Conservation (phyloP, 2,113 vertebrate genomes). For the Marcusenius ussheri region DNA sequence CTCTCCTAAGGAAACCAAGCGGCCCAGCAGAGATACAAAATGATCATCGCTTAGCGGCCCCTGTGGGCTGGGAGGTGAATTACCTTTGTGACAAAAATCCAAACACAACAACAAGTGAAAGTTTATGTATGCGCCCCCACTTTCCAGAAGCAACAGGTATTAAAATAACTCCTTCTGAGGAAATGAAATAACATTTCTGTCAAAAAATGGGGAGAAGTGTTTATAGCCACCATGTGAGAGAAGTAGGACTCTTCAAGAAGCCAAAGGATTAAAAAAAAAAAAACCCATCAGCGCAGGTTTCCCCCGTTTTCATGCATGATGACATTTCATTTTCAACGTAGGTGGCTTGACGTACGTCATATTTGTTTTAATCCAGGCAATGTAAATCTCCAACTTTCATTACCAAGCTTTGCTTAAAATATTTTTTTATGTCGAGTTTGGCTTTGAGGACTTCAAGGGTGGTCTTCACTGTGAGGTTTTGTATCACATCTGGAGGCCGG, state of each 20-base stretch:
- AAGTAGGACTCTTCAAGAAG: neutral
- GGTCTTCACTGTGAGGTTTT: conserved; percentile 55
- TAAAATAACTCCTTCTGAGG: neutral
- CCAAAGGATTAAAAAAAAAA: neutral
- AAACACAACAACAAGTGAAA: neutral
- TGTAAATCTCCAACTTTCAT: conserved; percentile 56
- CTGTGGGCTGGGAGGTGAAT: neutral
- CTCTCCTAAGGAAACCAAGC: conserved; percentile 74
- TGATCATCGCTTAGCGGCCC: conserved; percentile 69
- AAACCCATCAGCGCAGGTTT: neutral
- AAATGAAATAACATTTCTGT: neutral
- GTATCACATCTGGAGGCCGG: conserved; percentile 59
- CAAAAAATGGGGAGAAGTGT: neutral
- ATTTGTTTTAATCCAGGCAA: conserved; percentile 42
- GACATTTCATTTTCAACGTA: conserved; percentile 53
- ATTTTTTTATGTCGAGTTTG: conserved; percentile 27
- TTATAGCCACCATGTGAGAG: neutral
- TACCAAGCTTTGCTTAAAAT: conserved; percentile 55
- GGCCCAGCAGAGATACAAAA: conserved; percentile 75
- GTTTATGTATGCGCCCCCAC: neutral
- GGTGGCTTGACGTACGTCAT: conserved; percentile 55
- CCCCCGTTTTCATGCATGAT: conserved; percentile 30
- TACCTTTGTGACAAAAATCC: neutral
- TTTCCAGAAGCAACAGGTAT: neutral
- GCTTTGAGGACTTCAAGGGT: conserved; percentile 61